Base-by-base conservation (phyloP, 2,113 vertebrate species). In the Melanotaenia duboulayi region DNA sequence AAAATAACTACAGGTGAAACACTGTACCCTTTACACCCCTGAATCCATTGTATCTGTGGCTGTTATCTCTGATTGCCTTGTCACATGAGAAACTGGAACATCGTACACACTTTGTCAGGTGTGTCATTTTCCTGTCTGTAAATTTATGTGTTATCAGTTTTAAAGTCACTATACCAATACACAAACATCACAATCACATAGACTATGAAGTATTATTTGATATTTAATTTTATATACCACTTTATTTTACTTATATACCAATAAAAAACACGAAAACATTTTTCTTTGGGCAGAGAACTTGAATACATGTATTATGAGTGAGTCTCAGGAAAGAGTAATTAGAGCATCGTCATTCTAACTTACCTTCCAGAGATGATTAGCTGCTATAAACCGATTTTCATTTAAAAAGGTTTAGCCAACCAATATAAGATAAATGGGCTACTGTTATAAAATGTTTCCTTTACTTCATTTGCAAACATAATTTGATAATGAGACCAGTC, bases 381-480 rank as follows among this genome's bases (percentile, higher is more conserved):
- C 42, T 59, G 52, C 42, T 68, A 44, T 5, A 67, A 73, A 56
- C 20, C 44, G 52, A 44, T 59, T 74, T 83, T 82, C 17, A 67
- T 49, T 80, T 65, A 58, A 64, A 19, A 67, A 55, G 11, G 24
- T 83, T 78, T 64, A 55, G 66, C 71, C 60, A 57, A 22, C 17
- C 35, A 75, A 13, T 22, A 11, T 23, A 76, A 66, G 68, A 82
- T 80, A 86, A 58, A 83, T 82, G 71, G 63, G 71, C 80, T 81
- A 72, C 73, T 81, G 82, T 85, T 74, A 80, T 59, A 54, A 68
- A 71, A 76, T 82, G 61, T 55, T 84, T 78, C 62, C 82, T 80
- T 78, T 50, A 65, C 19, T 70, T 83, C 63, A 85, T 76, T 86
- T 77, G 65, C 44, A 71, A 73, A 65, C 48, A 59, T 78, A 68